Evolutionary conservation across 1,140 invertebrate genomes (phyloP), one percentile per base, ranked within the genome.

Genomic region (Diorhabda sublineata): DNA sequence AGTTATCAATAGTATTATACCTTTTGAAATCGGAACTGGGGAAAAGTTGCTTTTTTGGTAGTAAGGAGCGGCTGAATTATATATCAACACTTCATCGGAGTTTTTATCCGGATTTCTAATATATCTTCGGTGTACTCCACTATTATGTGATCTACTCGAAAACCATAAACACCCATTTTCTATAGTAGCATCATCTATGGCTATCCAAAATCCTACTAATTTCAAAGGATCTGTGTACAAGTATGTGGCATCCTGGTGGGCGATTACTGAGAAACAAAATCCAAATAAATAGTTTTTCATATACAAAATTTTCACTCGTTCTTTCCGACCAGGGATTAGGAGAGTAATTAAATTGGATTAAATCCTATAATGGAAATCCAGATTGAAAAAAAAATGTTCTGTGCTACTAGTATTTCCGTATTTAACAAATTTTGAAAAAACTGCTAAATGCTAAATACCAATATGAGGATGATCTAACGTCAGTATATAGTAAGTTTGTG

Each of bases 151-250:
- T 2, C 94, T 94, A 58, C 91, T 91, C 2, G 92, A 88, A 78
- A 98, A 94, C 88, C 92, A 95, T 4, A 99, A 84, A 78, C 97
- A 99, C 5, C 97, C 97, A 80, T 99, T 99, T 77, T 98, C 91
- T 6, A 88, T 63, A 0, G 91, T 96, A 3, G 95, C 92, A 77
- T 98, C 94, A 76, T 98, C 95, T 2, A 98, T 81, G 3, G 97
- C 93, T 60, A 98, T 91, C 97, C 97, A 99, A 76, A 98, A 91
- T 2, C 97, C 96, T 8, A 95, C 81, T 1, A 91, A 84, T 9
- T 87, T 87, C 44, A 86, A 81, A 11, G 89, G 95, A 67, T 90
- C 91, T 0, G 93, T 94, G 73, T 92, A 86, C 3, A 99, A 83
- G 79, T 93, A 99, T 1, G 93, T 90, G 0, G 89, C 88, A 80